phyloP scores from a whole-genome alignment of 2,888 invertebrate genomes.

The Strigamia maritima region DNA sequence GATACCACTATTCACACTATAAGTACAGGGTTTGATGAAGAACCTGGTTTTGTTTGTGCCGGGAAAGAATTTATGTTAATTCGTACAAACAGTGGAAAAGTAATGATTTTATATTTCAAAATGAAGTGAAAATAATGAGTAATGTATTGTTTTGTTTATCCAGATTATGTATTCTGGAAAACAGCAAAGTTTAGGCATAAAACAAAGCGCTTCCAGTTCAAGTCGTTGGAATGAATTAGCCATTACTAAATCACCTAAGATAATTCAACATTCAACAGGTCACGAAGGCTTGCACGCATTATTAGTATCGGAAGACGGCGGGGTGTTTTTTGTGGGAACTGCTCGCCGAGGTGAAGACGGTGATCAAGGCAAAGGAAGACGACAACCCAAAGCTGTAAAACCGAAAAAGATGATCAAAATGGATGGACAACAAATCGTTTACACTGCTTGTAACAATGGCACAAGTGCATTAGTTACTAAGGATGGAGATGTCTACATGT shows the following conservation, averaged over 20 bases:
- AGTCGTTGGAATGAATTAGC: constrained; percentile 56
- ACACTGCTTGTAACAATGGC: constrained; percentile 90
- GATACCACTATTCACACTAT: constrained; percentile 55
- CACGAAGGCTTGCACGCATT: constrained; percentile 92
- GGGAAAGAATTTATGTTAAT: constrained; percentile 89
- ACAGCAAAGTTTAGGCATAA: constrained; percentile 78
- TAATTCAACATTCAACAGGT: constrained; percentile 78
- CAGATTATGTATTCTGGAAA: constrained; percentile 83
- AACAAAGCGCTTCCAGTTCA: constrained; percentile 55
- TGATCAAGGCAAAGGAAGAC: constrained; percentile 66
- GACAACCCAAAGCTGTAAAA: constrained; percentile 84
- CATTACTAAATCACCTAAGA: constrained; percentile 68
- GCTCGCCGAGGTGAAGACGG: constrained; percentile 92
- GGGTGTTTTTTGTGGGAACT: constrained; percentile 80
- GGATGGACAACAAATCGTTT: constrained; percentile 76
- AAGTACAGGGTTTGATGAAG: constrained; percentile 67
- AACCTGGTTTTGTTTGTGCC: constrained; percentile 69
- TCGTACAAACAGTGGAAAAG: constrained; percentile 79
- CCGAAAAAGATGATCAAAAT: constrained; percentile 89
- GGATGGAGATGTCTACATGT: constrained; percentile 86
- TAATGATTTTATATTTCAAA: too few species aligned
- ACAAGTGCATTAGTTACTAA: constrained; percentile 88
- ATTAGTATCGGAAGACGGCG: constrained; percentile 86
- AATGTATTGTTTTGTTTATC: constrained; percentile 39
- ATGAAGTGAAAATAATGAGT: not conserved